Base-by-base conservation (phyloP, 92 coral and sea anemone species). In the Parazoanthus atlanticus region DNA sequence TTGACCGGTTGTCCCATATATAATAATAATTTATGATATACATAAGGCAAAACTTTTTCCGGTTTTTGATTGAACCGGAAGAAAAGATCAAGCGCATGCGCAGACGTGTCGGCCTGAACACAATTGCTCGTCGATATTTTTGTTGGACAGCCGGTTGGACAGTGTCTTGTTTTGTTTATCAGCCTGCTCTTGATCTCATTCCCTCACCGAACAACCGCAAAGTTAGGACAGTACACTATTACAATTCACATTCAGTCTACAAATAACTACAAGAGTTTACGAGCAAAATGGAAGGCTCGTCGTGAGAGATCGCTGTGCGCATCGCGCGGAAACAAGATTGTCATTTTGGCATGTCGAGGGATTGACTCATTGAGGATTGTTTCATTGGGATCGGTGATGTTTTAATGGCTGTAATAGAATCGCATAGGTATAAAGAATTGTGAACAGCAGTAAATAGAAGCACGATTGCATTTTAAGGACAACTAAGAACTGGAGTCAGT, bases 151-250 rank as follows among this genome's bases (percentile, higher is more conserved):
- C n/a, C n/a, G n/a, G n/a, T n/a, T n/a, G 58, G 58, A 52, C 3
- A 13, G 58, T 52, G 58, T 52, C 21, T 52, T 13, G 17, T 29
- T n/a, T n/a, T 47, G 25, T 47, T 79, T 79, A 30, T 46, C 36
- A n/a, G 12, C 23, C 33, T 43, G 66, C 32, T 78, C 41, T 46
- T 19, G 66, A 79, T 79, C 67, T 79, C 83, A 79, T 25, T 46
- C 26, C 67, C 30, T 38, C n/a, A 13, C 36, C n/a, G 54, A 79
- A 79, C 83, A 79, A 52, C 47, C 67, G 66, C 47, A 47, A 52
- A 79, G 17, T 79, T 29, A 79, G 3, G 56, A 38, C 80, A 23
- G 9, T 5, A 23, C 28, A 8, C 28, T 1, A 38, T 25, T 7
- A 2, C 1, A 12, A 28, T 19, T 79, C 26, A 79, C 40, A 34